A percentile compares a stretch with the other conserved stretches of the same genome.
phyloP scores from a whole-genome alignment of 1,140 invertebrate species.

The Eriocheir sinensis region DNA sequence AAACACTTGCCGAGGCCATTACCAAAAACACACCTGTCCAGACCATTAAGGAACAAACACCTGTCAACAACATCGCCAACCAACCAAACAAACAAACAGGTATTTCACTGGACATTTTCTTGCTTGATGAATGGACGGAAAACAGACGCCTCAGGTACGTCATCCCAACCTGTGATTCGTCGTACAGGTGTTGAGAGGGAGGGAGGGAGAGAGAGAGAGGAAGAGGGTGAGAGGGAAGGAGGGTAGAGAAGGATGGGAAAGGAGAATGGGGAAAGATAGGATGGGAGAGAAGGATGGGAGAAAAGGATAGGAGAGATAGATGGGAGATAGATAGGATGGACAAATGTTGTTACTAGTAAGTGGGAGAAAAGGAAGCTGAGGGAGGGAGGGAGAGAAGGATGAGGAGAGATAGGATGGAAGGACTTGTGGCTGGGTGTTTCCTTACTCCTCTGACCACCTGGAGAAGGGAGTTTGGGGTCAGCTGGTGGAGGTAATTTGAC shows the following conservation, averaged over 20 bases:
- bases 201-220: not conserved
- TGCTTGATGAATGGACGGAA: too few relatives aligned
- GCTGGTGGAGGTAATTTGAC: not conserved
- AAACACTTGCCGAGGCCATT: too few relatives aligned
- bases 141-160: too few relatives aligned
- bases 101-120: too few relatives aligned
- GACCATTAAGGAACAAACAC: too few relatives aligned
- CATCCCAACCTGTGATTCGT: too few relatives aligned
- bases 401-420: not conserved
- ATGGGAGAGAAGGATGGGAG: not conserved
- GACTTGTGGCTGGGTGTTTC: not conserved
- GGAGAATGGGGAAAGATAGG: not conserved
- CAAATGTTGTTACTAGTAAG: not conserved
- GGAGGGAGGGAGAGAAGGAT: not conserved
- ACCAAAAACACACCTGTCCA: too few relatives aligned
- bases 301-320: not conserved
- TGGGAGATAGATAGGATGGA: not conserved
- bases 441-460: not conserved
- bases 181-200: too few relatives aligned
- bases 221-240: not conserved
- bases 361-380: conserved; percentile 16
- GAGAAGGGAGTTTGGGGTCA: not conserved
- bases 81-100: too few relatives aligned
- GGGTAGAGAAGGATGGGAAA: not conserved
- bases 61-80: too few relatives aligned